Evolutionary conservation across 2,888 invertebrate species (phyloP), one percentile per base, ranked within the genome.

Genomic region (Epinotia brunnichana): DNA sequence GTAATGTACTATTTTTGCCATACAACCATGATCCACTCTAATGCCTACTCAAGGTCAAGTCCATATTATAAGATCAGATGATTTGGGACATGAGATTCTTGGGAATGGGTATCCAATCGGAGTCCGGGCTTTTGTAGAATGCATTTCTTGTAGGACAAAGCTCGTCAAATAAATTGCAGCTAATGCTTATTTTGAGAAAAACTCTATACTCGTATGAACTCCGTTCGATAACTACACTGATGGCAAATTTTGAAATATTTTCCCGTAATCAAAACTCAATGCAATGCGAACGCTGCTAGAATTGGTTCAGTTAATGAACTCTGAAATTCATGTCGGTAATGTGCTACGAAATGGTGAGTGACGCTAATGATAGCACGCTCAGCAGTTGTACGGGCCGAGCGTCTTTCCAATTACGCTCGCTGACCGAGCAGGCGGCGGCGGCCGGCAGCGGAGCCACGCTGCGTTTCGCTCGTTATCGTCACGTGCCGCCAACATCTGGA

Each of bases 361-460:
- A 92, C 92, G 87, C 90, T 93, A 92, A 93, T 92, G 92, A 91
- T 88, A 89, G 87, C 86, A 84, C 86, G 87, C 81, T 87, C 87
- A 85, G 80, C 81, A 81, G 80, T 79, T 80, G 86, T 83, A 86
- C 85, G 78, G 78, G 82, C 83, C 85, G 85, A 83, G 83, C 83
- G 79, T 84, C 89, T 89, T 89, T 89, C 90, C 91, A 92, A 91
- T 91, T 92, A 91, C 87, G 85, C 76, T 77, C 77, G 76, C 77
- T 72, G 75, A 78, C 81, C 81, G 79, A 79, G 76, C 77, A 75
- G 76, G 76, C 74, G 75, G 71, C 75, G 74, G 80, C 81, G 76
- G 76, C 77, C 76, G 78, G 76, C 62, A 79, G 81, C 77, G 82
- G 82, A 90, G 89, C 88, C 90, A 87, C 87, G 89, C 90, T 88